Evolutionary conservation across 2,113 vertebrate genomes (phyloP), one percentile per base, ranked within the genome.

Genomic region (Corvus hawaiiensis): DNA sequence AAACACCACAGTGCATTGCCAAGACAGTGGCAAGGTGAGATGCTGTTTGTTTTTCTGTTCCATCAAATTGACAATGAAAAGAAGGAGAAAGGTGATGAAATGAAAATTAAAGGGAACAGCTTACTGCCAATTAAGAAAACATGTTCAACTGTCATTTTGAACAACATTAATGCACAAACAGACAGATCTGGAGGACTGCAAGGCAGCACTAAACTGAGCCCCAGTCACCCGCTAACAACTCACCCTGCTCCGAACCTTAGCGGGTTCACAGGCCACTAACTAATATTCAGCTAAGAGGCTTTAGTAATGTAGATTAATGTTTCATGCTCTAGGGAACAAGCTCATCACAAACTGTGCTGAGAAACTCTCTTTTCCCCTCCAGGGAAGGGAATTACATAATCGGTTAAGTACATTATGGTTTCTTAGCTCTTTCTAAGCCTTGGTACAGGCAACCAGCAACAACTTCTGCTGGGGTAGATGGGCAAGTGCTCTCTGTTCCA

Each of bases 221-320:
- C 63, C 61, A 68, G 17, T 16, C 80, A 44, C 72, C 11, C 5
- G 2, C 43, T 19, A 72, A 72, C 68, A 89, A 37, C 54, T 90
- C 69, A 87, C 74, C 76, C 77, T 79, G 73, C 83, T 90, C 92
- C 87, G 58, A 97, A 94, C 76, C 54, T 73, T 35, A 9, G 33
- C 1, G 28, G 86, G 90, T 79, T 89, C 90, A 75, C 90, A 82
- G 76, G 69, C 56, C 19, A 1, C 69, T 79, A 84, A 91, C 79
- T 76, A 91, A 93, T 77, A 82, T 39, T 81, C 79, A 84, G 86
- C 90, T 94, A 95, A 96, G 93, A 97, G 80, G 94, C 80, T 97
- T 96, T 89, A 82, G 89, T 75, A 96, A 97, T 64, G 69, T 33
- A 93, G 96, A 97, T 96, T 96, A 93, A 95, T 91, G 94, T 90